Evolutionary conservation across 2,797 vertebrate genomes (phyloP).

Genomic region (Argya squamiceps): DNA sequence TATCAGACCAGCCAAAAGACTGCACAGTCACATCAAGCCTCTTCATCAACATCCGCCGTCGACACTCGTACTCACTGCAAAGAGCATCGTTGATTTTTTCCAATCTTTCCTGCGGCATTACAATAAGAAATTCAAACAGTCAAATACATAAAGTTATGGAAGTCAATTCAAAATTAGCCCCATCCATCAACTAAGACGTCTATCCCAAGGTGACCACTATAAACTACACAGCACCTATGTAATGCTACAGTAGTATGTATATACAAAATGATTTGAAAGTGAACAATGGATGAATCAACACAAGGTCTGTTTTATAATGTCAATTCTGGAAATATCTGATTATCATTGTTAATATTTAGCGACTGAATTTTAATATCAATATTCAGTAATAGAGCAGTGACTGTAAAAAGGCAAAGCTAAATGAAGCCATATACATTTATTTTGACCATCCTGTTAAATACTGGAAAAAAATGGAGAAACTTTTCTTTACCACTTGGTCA

Average conservation of each 20-base stretch:
- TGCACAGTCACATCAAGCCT: slow-evolving; percentile 94
- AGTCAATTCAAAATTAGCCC: not conserved
- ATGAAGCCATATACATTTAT: not conserved
- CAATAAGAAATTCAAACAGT: not conserved
- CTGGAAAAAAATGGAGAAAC: not conserved
- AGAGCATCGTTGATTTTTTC: slow-evolving; percentile 85
- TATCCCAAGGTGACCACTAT: not conserved
- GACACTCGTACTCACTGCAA: slow-evolving; percentile 90
- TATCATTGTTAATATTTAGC: not conserved
- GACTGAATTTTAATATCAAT: not conserved
- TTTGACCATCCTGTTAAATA: not conserved
- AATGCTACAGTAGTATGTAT: not conserved
- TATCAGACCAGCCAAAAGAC: slow-evolving; percentile 96
- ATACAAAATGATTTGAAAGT: not conserved
- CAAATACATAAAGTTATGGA: not conserved
- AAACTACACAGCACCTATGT: not conserved
- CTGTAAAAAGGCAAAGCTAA: not conserved
- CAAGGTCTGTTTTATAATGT: not conserved
- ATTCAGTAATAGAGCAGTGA: not conserved
- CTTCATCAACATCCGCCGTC: slow-evolving; percentile 94
- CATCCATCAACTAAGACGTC: not conserved
- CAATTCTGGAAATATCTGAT: not conserved
- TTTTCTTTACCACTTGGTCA: slow-evolving; percentile 86
- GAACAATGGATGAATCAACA: not conserved
- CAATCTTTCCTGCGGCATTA: slow-evolving; percentile 80